Evolutionary conservation across 2,113 vertebrate genomes (phyloP).

Genomic region (Gadus chalcogrammus): DNA sequence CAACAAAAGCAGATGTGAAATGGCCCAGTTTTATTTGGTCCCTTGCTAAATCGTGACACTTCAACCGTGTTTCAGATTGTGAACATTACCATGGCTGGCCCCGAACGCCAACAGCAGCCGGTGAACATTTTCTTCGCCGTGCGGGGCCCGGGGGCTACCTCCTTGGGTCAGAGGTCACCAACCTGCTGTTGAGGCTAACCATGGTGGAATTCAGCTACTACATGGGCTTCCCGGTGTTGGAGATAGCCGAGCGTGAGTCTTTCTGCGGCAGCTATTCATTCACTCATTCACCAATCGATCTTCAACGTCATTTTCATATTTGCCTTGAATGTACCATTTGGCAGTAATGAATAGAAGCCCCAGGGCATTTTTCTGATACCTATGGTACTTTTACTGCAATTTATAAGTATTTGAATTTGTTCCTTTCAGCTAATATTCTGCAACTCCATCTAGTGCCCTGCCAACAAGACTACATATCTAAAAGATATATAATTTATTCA

Average conservation of each 20-base stretch:
- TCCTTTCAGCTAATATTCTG: too few relatives aligned
- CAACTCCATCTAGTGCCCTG: too few relatives aligned
- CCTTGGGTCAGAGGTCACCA: constrained; percentile 86
- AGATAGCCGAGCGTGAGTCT: constrained; percentile 94
- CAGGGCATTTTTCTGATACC: too few relatives aligned
- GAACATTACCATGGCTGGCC: constrained; percentile 79
- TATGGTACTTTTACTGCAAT: too few relatives aligned
- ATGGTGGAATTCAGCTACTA: constrained; percentile 97
- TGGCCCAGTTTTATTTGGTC: not conserved
- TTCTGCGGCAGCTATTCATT: not conserved
- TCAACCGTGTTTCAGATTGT: constrained; percentile 75
- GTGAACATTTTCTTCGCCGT: constrained; percentile 86
- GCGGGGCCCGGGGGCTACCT: constrained; percentile 71
- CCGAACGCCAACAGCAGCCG: constrained; percentile 43
- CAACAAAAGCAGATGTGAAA: too few relatives aligned
- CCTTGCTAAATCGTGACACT: not conserved
- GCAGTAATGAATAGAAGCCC: not conserved
- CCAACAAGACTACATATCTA: too few relatives aligned
- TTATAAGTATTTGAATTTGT: too few relatives aligned
- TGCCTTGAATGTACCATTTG: not conserved
- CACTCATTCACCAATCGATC: not conserved
- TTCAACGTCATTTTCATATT: not conserved
- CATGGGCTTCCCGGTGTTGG: constrained; percentile 91
- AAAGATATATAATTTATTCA: too few relatives aligned
- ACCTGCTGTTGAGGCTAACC: constrained; percentile 81